phyloP scores from a whole-genome alignment of 2,888 invertebrate species.

The Trissolcus japonicus region DNA sequence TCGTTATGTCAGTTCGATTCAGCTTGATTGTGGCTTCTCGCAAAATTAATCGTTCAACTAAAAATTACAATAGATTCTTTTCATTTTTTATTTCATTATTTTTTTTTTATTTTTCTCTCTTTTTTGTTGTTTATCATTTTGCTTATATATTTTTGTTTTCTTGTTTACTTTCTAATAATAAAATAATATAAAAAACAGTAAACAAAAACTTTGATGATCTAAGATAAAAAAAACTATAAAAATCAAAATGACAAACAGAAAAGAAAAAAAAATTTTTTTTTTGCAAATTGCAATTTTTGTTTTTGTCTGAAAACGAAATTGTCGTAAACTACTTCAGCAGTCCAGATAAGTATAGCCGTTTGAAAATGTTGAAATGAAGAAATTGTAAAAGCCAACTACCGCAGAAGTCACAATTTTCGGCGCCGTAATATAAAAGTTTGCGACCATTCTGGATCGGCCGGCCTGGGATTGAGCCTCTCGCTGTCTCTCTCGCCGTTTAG shows the following conservation, averaged over 20 bases:
- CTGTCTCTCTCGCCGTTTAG: constrained; percentile 44
- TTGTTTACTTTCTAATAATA: no score
- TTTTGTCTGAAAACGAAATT: not conserved
- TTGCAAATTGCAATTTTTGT: not conserved
- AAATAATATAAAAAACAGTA: no score
- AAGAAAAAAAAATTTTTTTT: no score
- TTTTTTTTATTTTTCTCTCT: no score
- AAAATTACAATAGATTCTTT: no score
- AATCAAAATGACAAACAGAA: no score
- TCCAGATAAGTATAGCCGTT: not conserved
- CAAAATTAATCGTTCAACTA: no score
- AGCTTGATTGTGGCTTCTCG: constrained; percentile 28
- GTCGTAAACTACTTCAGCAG: not conserved
- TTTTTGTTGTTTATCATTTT: no score
- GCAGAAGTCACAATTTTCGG: constrained; percentile 22
- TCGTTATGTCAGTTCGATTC: constrained; percentile 49
- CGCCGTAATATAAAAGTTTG: constrained; percentile 32
- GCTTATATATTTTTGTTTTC: no score
- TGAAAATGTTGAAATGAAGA: constrained; percentile 13
- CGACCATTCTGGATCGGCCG: constrained; percentile 8
- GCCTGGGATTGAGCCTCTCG: not conserved
- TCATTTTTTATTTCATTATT: no score
- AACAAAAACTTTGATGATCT: no score
- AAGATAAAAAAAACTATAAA: no score
- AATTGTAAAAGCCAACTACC: constrained; percentile 12